A percentile compares a stretch with the other conserved stretches of the same genome.
Evolutionary conservation across 2,888 invertebrate genomes (phyloP).

Genomic region (Diaprepes abbreviatus): DNA sequence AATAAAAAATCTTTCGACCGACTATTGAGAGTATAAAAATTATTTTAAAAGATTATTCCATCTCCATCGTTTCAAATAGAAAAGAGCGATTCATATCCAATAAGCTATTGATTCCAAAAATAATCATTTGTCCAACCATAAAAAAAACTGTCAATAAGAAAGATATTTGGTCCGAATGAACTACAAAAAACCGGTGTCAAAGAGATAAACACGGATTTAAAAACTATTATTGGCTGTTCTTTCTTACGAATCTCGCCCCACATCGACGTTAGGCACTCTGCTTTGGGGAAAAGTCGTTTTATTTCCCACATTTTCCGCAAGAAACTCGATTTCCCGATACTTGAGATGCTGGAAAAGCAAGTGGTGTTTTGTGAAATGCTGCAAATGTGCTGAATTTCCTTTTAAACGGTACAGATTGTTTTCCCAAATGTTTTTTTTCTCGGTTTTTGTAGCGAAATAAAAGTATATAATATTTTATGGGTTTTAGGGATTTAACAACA

Average conservation of each 20-base stretch:
- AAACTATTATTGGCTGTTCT: conserved; percentile 35
- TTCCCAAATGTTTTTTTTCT: conserved; percentile 1
- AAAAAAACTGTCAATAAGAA: neutral
- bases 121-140: too few relatives aligned
- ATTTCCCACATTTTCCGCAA: conserved; percentile 24
- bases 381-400: conserved; percentile 31
- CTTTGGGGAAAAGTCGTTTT: conserved; percentile 23
- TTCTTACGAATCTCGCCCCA: conserved; percentile 21
- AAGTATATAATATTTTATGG: neutral
- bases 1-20: too few relatives aligned
- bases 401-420: conserved; percentile 25
- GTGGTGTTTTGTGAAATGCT: conserved; percentile 13
- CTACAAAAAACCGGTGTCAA: conserved; percentile 22
- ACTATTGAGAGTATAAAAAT: too few relatives aligned
- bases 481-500: neutral
- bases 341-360: conserved; percentile 30
- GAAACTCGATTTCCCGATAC: conserved; percentile 31
- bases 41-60: too few relatives aligned
- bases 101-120: too few relatives aligned
- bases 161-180: neutral
- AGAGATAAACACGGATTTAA: conserved; percentile 28
- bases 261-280: conserved; percentile 25
- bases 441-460: neutral
- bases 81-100: too few relatives aligned
- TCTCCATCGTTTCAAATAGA: too few relatives aligned